Percentiles rank a stretch among this genome's conserved stretches.
phyloP scores from a whole-genome alignment of 2,113 vertebrate genomes.

The Petrocephalus microphthalmus region DNA sequence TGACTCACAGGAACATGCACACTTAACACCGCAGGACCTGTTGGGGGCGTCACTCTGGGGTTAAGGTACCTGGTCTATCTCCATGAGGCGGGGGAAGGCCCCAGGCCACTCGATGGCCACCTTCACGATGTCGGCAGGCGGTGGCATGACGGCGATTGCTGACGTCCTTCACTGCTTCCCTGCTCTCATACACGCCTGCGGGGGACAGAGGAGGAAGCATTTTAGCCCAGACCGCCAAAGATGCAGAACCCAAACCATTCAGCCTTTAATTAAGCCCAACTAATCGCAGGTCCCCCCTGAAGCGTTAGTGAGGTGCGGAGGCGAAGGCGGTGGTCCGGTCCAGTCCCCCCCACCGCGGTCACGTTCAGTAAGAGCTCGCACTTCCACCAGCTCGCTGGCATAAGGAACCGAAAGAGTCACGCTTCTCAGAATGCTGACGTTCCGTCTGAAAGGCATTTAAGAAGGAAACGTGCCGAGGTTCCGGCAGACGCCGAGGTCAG shows the following conservation, averaged over 20 bases:
- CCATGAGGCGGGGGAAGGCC: constrained; percentile 92
- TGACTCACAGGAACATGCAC: neutral
- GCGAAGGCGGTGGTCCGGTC: neutral
- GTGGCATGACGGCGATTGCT: constrained; percentile 71
- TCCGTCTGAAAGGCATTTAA: neutral
- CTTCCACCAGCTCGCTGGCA: neutral
- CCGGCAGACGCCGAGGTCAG: too few species aligned
- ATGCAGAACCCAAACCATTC: neutral
- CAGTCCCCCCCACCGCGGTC: neutral
- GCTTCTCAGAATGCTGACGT: neutral
- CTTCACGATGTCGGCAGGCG: constrained; percentile 90
- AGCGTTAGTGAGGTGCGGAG: neutral
- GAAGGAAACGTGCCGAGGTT: neutral
- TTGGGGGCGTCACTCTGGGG: too few species aligned
- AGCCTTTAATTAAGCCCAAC: neutral
- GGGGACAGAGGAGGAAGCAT: neutral
- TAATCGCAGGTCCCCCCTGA: neutral
- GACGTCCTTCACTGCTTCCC: constrained; percentile 45
- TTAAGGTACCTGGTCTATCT: constrained; percentile 85
- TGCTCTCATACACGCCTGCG: constrained; percentile 59
- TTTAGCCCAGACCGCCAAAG: neutral
- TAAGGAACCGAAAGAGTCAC: neutral
- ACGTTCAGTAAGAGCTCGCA: neutral
- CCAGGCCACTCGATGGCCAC: constrained; percentile 97
- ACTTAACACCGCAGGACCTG: neutral